Conservation (phyloP, 2,113 vertebrate species). For the Tragelaphus scriptus region DNA sequence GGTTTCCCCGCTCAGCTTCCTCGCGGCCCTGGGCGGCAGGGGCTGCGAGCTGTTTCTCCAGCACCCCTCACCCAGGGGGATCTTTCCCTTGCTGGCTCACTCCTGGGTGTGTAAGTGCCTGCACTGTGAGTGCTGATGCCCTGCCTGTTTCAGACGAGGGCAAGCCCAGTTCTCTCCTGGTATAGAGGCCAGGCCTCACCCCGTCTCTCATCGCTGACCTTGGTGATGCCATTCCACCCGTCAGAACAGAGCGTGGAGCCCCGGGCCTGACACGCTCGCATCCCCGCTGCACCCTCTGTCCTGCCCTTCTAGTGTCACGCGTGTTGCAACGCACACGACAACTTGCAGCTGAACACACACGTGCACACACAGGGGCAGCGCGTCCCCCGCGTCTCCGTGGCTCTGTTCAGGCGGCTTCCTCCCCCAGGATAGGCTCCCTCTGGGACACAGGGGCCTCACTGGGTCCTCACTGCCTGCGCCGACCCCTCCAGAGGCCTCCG, state of each 20-base stretch:
- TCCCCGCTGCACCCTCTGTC: rapidly evolving
- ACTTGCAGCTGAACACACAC: rapidly evolving
- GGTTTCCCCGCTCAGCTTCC: rapidly evolving
- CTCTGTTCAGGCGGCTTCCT: neutral
- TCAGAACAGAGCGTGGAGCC: rapidly evolving
- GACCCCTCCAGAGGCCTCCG: rapidly evolving
- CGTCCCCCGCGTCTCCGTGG: rapidly evolving
- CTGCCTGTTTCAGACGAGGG: neutral
- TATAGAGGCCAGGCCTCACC: neutral
- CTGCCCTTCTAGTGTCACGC: rapidly evolving
- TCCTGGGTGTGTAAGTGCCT: rapidly evolving
- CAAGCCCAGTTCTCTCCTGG: rapidly evolving
- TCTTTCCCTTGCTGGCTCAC: rapidly evolving
- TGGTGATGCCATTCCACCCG: rapidly evolving
- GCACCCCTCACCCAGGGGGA: rapidly evolving
- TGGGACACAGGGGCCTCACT: rapidly evolving
- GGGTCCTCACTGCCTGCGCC: rapidly evolving
- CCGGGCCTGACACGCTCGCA: rapidly evolving
- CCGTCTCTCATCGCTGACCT: neutral
- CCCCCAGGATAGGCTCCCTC: neutral
- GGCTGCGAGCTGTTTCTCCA: rapidly evolving
- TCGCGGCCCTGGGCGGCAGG: rapidly evolving
- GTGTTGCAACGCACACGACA: rapidly evolving
- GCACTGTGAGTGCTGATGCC: rapidly evolving
- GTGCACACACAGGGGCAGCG: rapidly evolving